Conservation (phyloP, 2,797 vertebrate species). For the Pterois miles region DNA sequence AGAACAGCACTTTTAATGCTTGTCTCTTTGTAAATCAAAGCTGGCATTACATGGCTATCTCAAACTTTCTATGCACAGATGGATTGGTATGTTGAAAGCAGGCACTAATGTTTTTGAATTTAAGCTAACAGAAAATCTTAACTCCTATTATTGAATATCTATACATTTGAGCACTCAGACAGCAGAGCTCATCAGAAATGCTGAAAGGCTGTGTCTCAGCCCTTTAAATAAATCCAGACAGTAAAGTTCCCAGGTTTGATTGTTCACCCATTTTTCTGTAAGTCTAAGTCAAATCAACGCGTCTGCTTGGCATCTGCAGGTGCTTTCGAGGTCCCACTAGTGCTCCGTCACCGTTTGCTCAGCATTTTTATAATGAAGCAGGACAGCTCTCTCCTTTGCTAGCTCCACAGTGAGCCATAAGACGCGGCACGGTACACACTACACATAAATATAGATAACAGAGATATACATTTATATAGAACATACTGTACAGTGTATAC, state of each 20-base stretch:
- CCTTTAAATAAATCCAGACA: neutral
- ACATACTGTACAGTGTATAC: neutral
- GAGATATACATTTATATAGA: neutral
- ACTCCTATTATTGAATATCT: neutral
- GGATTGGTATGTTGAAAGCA: neutral
- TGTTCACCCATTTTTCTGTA: neutral
- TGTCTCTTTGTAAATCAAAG: conserved; percentile 6
- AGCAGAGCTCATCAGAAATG: neutral
- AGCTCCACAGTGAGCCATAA: neutral
- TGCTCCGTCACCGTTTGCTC: conserved; percentile 52
- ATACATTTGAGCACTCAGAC: neutral
- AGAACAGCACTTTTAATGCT: conserved; percentile 1
- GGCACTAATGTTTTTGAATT: neutral
- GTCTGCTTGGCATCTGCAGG: conserved; percentile 41
- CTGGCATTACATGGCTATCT: neutral
- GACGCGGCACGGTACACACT: neutral
- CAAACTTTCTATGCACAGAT: neutral
- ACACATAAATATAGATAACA: neutral
- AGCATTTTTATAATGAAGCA: conserved; percentile 61
- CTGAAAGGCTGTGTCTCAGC: neutral
- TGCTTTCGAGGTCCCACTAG: conserved; percentile 27
- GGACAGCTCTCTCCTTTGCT: conserved; percentile 25
- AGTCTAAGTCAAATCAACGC: conserved; percentile 12
- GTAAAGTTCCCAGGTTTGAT: neutral
- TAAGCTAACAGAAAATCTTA: neutral